These are phyloP conservation scores for Drosophila fungiperda DNA, from an alignment of 2,888 invertebrate species.

Conservation along the genomic window DNA sequence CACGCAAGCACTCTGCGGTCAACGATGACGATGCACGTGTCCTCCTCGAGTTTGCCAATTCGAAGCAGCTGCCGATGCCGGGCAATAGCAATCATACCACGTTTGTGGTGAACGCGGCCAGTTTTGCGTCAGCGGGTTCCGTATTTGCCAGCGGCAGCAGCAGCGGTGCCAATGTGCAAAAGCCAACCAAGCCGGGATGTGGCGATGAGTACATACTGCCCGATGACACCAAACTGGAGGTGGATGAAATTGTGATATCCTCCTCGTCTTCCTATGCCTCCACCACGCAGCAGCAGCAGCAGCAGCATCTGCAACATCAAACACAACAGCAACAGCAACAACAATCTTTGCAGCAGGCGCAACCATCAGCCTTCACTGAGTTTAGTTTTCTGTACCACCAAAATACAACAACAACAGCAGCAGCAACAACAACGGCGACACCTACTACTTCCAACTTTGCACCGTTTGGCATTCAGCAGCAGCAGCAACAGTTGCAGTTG, in stretches of 20 bases:
- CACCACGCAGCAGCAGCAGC: constrained; percentile 40
- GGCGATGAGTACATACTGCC: constrained; percentile 74
- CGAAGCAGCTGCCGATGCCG: constrained; percentile 63
- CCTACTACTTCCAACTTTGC: constrained; percentile 40
- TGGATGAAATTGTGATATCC: constrained; percentile 79
- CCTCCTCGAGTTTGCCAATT: constrained; percentile 80
- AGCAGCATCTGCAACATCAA: constrained; percentile 30
- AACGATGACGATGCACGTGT: constrained; percentile 82
- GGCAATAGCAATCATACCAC: constrained; percentile 57
- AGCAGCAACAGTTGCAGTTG: constrained; percentile 46
- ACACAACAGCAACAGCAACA: constrained; percentile 32
- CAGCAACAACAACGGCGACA: constrained; percentile 31
- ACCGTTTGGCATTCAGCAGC: constrained; percentile 50
- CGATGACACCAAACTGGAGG: constrained; percentile 70
- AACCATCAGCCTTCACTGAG: constrained; percentile 54
- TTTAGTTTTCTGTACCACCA: constrained; percentile 73
- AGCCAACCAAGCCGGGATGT: constrained; percentile 45
- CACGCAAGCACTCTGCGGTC: constrained; percentile 54
- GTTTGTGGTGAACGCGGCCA: constrained; percentile 70
- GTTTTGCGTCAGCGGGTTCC: constrained; percentile 81
- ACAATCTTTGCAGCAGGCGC: constrained; percentile 36
- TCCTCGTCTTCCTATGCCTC: constrained; percentile 79
- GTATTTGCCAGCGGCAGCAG: constrained; percentile 69
- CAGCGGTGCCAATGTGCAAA: constrained; percentile 18
- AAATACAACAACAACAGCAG: constrained; percentile 25